A percentile compares a stretch with the other conserved stretches of the same genome.
Evolutionary conservation across 2,888 invertebrate genomes (phyloP).

Genomic region (Azorinus chamasolen): DNA sequence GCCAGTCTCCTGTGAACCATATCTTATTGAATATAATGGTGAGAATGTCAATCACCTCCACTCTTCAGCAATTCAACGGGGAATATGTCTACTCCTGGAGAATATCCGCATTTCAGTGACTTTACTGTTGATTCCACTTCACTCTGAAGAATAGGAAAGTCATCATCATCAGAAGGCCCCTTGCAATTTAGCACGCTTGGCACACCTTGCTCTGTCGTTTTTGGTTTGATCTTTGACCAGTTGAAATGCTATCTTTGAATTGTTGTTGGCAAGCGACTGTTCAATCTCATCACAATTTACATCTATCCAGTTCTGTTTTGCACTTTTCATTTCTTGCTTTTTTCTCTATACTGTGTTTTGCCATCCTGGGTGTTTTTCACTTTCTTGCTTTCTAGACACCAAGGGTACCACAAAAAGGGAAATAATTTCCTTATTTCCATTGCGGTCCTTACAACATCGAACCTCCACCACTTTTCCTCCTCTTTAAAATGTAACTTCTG

Average conservation of each 20-base stretch:
- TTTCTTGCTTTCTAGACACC: conserved; percentile 12
- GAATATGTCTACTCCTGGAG: conserved; percentile 35
- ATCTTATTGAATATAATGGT: conserved; percentile 7
- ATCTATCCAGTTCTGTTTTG: conserved; percentile 19
- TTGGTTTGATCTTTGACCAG: conserved; percentile 21
- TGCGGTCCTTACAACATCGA: too few species aligned
- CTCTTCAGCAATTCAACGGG: conserved; percentile 40
- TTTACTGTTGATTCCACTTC: conserved; percentile 45
- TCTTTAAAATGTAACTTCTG: too few species aligned
- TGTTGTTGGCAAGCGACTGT: conserved; percentile 1
- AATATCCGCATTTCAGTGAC: conserved; percentile 45
- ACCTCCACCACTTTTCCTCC: too few species aligned
- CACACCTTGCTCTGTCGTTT: too few species aligned
- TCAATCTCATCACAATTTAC: conserved; percentile 17
- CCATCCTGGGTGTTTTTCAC: conserved; percentile 3
- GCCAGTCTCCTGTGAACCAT: conserved; percentile 6
- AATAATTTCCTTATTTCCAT: too few species aligned
- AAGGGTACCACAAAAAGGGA: too few species aligned
- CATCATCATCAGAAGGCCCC: conserved; percentile 6
- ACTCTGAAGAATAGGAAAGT: conserved; percentile 23
- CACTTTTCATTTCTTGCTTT: conserved; percentile 8
- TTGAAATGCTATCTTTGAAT: conserved; percentile 26
- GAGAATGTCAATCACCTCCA: conserved; percentile 15
- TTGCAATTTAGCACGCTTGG: conserved; percentile 1
- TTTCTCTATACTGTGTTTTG: conserved; percentile 5